Evolutionary conservation across 1,140 invertebrate genomes (phyloP), one percentile per base, ranked within the genome.

Genomic region (Cherax destructor): DNA sequence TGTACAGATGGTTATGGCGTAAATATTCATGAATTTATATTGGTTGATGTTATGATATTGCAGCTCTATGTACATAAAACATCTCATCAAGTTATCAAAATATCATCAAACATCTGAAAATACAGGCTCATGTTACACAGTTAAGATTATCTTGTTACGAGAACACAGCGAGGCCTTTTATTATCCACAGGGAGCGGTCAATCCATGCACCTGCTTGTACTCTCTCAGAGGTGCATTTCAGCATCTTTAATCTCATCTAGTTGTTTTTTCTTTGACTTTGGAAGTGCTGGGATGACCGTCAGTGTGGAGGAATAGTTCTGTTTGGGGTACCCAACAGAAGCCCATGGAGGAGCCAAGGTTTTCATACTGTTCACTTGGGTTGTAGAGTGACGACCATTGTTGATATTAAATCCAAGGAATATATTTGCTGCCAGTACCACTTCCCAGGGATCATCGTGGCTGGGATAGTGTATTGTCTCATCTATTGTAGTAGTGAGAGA

Each of bases 101-200:
- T 21, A 52, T 72, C 61, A 47, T 16, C 56, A 47, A 52, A 47
- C 50, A 79, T 16, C 76, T 79, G 30, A 61, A 88, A 52, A n/a
- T 21, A 80, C n/a, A 52, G 21, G 56, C 76, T 65, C 16, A 80
- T 88, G 52, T 61, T 65, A 88, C 56, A 86, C 24, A 50, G 50
- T 59, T 56, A 56, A 78, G 21, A 77, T 74, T 74, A 77, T 86
- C 85, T 69, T 65, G 77, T 50, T 79, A 16, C 61, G 76, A 88
- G 30, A 88, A 88, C 77, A 65, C 77, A 61, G 76, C 30, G 77
- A 88, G 86, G 77, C 59, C 86, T 88, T 79, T 61, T 85, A 79
- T 65, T 78, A 47, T 49, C 77, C 83, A 76, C 3, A 13, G 49
- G n/a, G 47, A 50, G 13, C 76, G 65, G 72, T 86, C 83, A 76